Base-by-base conservation (phyloP, 2,113 vertebrate genomes). In the Phaetusa simplex region DNA sequence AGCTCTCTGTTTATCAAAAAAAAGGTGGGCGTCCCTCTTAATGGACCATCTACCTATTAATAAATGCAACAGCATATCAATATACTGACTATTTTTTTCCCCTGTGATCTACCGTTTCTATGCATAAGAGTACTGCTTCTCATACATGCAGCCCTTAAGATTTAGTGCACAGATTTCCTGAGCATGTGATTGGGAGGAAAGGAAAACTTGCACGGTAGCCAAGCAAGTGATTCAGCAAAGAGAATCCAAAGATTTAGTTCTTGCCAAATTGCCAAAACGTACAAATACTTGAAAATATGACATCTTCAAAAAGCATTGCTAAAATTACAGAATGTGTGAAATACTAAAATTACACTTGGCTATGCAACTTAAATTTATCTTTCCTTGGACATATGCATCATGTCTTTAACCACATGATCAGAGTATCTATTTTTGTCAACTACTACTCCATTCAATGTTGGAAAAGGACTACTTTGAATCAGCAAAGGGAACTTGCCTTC, bases 181-280 rank as follows among this genome's bases (percentile, higher is more conserved):
- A 73, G 19, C 40, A 29, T 6, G 58, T 90, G 76, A 94, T 80
- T n/a, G 79, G 53, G 13, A 91, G 55, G 69, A 87, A 90, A 88
- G 30, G 36, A 84, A 93, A 87, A 59, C 34, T 34, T 90, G 90
- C 92, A 72, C 21, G 2, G 74, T 29, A 92, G 93, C 74, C 93
- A 94, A 94, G 66, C 58, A 87, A 94, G 58, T 82, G 88, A 96
- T 91, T 89, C 93, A 96, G 79, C 78, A 93, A 72, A 80, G 71
- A 86, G 58, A 52, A 95, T 85, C 62, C 49, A 61, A 85, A 90
- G 72, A 58, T 70, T 66, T 88, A 70, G 70, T 64, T 95, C 86
- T 56, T 79, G 82, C 90, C 85, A 90, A 90, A 74, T 38, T 85
- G 64, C 59, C 83, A 82, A 83, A 92, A 89, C 0, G 3, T 79